Evolutionary conservation across 2,113 vertebrate species (phyloP).

Genomic region (Eptatretus burgeri): DNA sequence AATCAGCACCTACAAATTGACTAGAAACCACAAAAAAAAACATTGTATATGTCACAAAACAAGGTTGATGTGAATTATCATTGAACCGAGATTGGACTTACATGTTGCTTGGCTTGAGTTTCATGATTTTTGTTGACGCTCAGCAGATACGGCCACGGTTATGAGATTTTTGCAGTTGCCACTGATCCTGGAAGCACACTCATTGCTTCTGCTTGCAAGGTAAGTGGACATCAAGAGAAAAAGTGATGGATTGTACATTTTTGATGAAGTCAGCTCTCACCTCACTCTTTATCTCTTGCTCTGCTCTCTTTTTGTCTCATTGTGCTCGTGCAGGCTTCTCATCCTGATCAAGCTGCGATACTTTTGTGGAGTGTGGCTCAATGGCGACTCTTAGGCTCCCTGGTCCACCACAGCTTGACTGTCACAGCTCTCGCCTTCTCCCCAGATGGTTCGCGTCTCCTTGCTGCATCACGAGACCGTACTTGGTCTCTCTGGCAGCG

Average conservation of each 20-base stretch:
- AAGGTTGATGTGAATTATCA: no score
- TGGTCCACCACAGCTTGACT: conserved; percentile 58
- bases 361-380: conserved; percentile 51
- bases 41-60: no score
- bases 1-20: no score
- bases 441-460: conserved; percentile 34
- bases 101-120: no score
- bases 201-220: conserved; percentile 83
- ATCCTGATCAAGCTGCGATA: conserved; percentile 56
- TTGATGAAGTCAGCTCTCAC: not conserved
- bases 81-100: no score
- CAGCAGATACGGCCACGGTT: conserved; percentile 74
- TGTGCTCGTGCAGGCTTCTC: conserved; percentile 37
- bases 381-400: conserved; percentile 54
- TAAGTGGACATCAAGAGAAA: conserved; percentile 12
- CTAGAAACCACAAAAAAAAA: no score
- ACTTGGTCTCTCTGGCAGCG: conserved; percentile 75
- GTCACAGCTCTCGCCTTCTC: conserved; percentile 89
- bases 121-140: conserved; percentile 6
- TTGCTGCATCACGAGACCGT: conserved; percentile 74
- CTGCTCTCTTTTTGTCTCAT: not conserved
- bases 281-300: conserved; percentile 8
- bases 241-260: no score
- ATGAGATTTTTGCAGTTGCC: conserved; percentile 71
- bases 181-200: conserved; percentile 35